phyloP scores from a whole-genome alignment of 2,888 invertebrate species.

The Eupithecia exiguata region DNA sequence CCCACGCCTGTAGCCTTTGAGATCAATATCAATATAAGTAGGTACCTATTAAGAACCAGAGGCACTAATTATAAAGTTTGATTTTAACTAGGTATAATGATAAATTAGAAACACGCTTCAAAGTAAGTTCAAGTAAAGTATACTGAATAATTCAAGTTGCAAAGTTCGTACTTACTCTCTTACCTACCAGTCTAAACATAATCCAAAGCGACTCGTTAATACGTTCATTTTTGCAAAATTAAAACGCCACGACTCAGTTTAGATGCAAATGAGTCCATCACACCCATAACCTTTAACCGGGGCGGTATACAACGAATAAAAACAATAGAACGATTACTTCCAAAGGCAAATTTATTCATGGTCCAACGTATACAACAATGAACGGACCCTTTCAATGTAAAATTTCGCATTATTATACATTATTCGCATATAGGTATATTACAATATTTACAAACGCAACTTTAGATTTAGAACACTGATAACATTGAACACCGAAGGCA shows the following conservation, averaged over 20 bases:
- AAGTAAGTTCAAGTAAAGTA: not conserved
- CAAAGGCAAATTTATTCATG: conserved; percentile 83
- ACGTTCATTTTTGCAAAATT: conserved; percentile 19
- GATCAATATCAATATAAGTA: not conserved
- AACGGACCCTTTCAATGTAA: conserved; percentile 83
- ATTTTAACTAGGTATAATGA: too few species aligned
- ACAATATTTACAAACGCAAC: conserved; percentile 79
- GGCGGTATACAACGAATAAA: conserved; percentile 39
- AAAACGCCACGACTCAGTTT: conserved; percentile 29
- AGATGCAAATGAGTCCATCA: conserved; percentile 41
- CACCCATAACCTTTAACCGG: conserved; percentile 33
- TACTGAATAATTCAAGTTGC: not conserved
- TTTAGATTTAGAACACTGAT: conserved; percentile 51
- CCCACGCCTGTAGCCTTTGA: not conserved
- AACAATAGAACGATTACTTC: conserved; percentile 57
- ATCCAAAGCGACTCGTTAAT: conserved; percentile 3
- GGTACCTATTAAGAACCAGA: not conserved
- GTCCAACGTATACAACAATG: conserved; percentile 82
- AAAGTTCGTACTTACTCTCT: conserved; percentile 4
- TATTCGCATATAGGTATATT: conserved; percentile 68
- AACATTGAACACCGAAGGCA: conserved; percentile 71
- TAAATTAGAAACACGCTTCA: conserved; percentile 3
- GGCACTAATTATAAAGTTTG: not conserved
- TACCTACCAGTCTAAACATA: conserved; percentile 5
- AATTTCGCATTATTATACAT: conserved; percentile 75